phyloP scores from a whole-genome alignment of 2,888 invertebrate species.

The Nycteola revayana region DNA sequence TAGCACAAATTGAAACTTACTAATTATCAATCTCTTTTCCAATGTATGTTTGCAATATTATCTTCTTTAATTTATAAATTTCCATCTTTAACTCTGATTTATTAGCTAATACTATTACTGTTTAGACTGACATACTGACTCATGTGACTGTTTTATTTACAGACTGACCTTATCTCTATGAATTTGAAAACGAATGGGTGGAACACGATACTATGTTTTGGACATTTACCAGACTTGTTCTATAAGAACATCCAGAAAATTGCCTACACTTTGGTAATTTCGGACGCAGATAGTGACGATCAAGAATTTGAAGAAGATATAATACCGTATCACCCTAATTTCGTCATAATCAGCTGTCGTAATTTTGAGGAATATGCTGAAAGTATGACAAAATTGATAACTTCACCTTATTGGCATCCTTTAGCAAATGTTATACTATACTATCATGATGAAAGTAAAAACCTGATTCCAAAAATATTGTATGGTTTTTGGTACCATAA shows the following conservation, averaged over 20 bases:
- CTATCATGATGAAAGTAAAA: slow-evolving; percentile 38
- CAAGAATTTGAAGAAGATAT: slow-evolving; percentile 47
- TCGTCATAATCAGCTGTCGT: slow-evolving; percentile 45
- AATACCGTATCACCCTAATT: slow-evolving; percentile 49
- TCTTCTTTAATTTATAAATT: too few species aligned
- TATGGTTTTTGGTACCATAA: slow-evolving; percentile 60
- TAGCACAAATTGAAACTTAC: too few species aligned
- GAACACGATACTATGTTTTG: slow-evolving; percentile 52
- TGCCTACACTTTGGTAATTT: slow-evolving; percentile 42
- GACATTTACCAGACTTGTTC: slow-evolving; percentile 49
- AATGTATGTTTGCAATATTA: too few species aligned
- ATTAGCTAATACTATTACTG: too few species aligned
- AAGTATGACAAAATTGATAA: slow-evolving; percentile 42
- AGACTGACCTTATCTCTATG: slow-evolving; percentile 46
- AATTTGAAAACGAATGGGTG: slow-evolving; percentile 58
- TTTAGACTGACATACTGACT: too few species aligned
- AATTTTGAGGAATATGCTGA: slow-evolving; percentile 49
- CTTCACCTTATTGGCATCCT: slow-evolving; percentile 58
- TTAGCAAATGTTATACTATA: slow-evolving; percentile 52
- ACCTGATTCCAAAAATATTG: slow-evolving; percentile 48
- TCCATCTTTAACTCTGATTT: too few species aligned
- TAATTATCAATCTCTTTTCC: too few species aligned
- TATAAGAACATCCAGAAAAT: slow-evolving; percentile 40
- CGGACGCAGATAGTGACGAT: slow-evolving; percentile 34
- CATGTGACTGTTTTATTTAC: too few species aligned